Evolutionary conservation across 1,140 invertebrate genomes (phyloP), one percentile per base, ranked within the genome.

Genomic region (Zaprionus tsacasi): DNA sequence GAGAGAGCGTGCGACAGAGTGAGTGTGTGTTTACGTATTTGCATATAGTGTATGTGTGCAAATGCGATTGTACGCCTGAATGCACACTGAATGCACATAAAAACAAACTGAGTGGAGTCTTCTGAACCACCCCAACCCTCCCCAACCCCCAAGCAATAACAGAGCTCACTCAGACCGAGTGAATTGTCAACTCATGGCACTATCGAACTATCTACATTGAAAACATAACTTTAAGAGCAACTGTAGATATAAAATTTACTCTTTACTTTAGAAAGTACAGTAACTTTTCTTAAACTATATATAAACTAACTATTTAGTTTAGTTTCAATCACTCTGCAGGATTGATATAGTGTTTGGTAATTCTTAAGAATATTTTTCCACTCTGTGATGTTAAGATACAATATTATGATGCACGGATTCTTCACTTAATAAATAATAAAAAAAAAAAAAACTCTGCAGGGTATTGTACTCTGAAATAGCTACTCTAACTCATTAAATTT

Each of bases 51-150:
- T 45, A 45, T 67, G 59, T 68, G 59, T 68, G 66, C 55, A 57
- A 65, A 69, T 79, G 81, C 77, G 81, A 87, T 79, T 79, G 76
- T 58, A 72, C 82, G 79, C 75, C 73, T 73, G 63, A 71, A 55
- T 76, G 82, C 79, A 65, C 76, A 68, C 76, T 73, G 74, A 85
- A 81, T 87, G 82, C 79, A 82, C 86, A 85, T 85, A 87, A 82
- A 82, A 76, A 85, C 79, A 85, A 85, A 72, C 76, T 70, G 82
- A 79, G 59, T 59, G 52, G 48, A 17, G 36, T 25, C 35, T 56
- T 33, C 15, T 35, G 11, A 27, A 25, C 6, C 1, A 21, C 21
- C 21, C 2, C 21, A 1, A 1, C 21, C 21, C 21, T 2, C 21
- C 21, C 2, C 21, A 1, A 21, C 21, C 21, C 21, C 1, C 17